These are phyloP conservation scores for Karalla daura DNA, from an alignment of 2,797 vertebrate species.

Conservation along the genomic window DNA sequence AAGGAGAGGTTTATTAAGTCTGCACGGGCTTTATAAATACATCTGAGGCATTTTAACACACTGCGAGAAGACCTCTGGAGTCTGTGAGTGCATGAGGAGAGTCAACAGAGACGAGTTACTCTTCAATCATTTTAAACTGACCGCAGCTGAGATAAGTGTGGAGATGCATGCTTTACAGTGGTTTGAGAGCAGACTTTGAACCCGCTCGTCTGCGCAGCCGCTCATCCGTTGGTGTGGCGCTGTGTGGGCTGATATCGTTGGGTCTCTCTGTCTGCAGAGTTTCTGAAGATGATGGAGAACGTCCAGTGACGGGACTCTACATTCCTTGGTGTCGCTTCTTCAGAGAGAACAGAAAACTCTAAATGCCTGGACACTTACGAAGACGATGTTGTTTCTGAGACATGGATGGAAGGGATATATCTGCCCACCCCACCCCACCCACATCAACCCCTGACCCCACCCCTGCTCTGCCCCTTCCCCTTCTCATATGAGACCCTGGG, in stretches of 20 bases:
- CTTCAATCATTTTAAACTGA: background rate
- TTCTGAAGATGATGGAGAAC: constrained; percentile 88
- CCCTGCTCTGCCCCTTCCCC: background rate
- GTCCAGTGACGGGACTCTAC: constrained; percentile 78
- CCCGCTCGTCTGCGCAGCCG: background rate
- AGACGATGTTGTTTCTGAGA: constrained; percentile 11
- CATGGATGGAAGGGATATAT: constrained; percentile 4
- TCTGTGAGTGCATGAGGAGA: background rate
- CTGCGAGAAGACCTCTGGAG: background rate
- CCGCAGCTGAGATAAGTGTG: background rate
- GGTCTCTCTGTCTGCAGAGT: constrained; percentile 70
- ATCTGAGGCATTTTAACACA: background rate
- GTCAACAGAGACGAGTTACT: background rate
- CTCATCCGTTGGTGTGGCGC: background rate
- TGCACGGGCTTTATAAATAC: background rate
- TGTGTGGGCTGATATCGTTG: background rate
- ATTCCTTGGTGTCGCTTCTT: constrained; percentile 59
- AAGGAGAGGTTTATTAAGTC: background rate
- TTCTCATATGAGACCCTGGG: constrained; percentile 37
- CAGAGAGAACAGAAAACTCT: constrained; percentile 20
- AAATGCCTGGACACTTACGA: background rate
- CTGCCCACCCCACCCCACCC: background rate
- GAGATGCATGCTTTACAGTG: background rate
- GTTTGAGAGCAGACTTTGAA: background rate
- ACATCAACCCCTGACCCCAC: background rate